Base-by-base conservation (phyloP, 2,797 vertebrate genomes). In the Oreonectes daqikongensis region DNA sequence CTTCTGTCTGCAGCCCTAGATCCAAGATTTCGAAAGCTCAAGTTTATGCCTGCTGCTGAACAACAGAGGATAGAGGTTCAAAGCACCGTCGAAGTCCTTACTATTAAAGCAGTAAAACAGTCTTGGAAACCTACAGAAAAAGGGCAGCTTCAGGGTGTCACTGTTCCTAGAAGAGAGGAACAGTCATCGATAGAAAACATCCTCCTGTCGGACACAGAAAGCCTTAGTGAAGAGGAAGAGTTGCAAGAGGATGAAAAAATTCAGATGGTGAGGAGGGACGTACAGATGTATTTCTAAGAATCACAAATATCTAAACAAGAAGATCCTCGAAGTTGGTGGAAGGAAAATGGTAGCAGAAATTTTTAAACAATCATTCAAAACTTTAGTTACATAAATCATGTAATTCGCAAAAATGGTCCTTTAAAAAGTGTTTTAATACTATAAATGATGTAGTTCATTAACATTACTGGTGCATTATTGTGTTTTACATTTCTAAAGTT, bases 301-400 rank as follows among this genome's bases (percentile, higher is more conserved):
- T 17, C 52, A 26, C 15, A 22, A 67, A 35, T 67, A 26, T 0
- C 35, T 14, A 72, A 79, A 68, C 32, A 73, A 55, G 46, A 69
- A 69, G 20, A 74, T 30, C 60, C 26, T 50, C 60, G 65, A 11
- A 6, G 2, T 4, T 75, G 72, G 66, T 80, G 66, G 72, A 77
- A 35, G 24, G 53, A 82, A 79, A 82, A 79, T 63, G 60, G n/a
- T n/a, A n/a, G n/a, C n/a, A n/a, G n/a, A n/a, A n/a, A n/a, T n/a
- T n/a, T n/a, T n/a, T n/a, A n/a, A n/a, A n/a, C n/a, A n/a, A n/a
- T n/a, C n/a, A n/a, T n/a, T n/a, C n/a, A n/a, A n/a, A n/a, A n/a
- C n/a, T n/a, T n/a, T n/a, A n/a, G n/a, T n/a, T n/a, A n/a, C n/a
- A n/a, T n/a, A n/a, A n/a, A n/a, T n/a, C n/a, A n/a, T n/a, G n/a